These are phyloP conservation scores for Latheticus oryzae DNA, from an alignment of 2,888 invertebrate genomes.

Conservation along the genomic window DNA sequence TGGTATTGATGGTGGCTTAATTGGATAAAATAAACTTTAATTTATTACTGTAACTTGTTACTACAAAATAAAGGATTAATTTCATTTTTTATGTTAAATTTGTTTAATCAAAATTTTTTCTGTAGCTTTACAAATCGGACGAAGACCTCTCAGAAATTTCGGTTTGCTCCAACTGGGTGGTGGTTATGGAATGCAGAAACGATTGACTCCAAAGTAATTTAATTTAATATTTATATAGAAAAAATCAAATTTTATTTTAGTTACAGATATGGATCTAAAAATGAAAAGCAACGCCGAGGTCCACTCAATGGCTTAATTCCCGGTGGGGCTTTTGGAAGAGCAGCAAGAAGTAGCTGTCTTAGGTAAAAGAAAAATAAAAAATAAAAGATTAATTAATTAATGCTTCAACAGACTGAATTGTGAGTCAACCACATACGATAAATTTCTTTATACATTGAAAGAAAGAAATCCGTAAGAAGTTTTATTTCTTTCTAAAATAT, in stretches of 20 bases:
- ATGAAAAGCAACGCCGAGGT: slow-evolving; percentile 38
- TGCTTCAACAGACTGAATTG: slow-evolving; percentile 15
- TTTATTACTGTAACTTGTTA: no score
- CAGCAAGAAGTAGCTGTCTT: slow-evolving; percentile 37
- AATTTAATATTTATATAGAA: slow-evolving; percentile 10
- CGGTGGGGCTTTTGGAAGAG: slow-evolving; percentile 47
- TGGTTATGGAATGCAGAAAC: slow-evolving; percentile 35
- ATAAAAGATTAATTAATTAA: slow-evolving; percentile 17
- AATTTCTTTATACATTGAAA: slow-evolving; percentile 11
- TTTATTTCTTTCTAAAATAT: slow-evolving; percentile 11
- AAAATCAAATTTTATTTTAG: slow-evolving; percentile 1
- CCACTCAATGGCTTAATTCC: slow-evolving; percentile 47
- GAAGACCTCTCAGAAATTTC: slow-evolving; percentile 27
- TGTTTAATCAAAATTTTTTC: no score
- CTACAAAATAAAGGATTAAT: slow-evolving; percentile 27
- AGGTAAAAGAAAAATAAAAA: slow-evolving; percentile 17
- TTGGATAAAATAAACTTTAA: no score
- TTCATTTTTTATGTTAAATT: slow-evolving; percentile 7
- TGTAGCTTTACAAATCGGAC: slow-evolving; percentile 3
- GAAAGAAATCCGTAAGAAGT: slow-evolving; percentile 11
- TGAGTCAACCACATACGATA: slow-evolving; percentile 2
- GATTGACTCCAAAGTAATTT: slow-evolving; percentile 17
- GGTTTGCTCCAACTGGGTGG: slow-evolving; percentile 36
- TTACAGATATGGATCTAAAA: slow-evolving; percentile 29
- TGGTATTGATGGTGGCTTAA: slow-evolving; percentile 45